Base-by-base conservation (phyloP, 2,113 vertebrate species). In the Sula dactylatra region DNA sequence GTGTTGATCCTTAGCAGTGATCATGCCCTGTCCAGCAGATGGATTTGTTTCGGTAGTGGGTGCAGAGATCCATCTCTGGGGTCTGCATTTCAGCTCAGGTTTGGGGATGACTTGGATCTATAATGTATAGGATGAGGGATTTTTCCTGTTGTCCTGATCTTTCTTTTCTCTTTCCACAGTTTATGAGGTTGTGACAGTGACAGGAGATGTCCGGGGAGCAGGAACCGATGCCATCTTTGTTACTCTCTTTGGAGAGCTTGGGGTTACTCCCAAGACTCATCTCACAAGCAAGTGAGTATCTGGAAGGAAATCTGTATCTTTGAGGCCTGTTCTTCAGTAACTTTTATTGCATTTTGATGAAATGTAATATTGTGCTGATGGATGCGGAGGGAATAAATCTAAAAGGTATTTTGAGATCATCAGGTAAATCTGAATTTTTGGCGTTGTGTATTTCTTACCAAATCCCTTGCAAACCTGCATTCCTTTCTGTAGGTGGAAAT, bases 161-260 rank as follows among this genome's bases (percentile, higher is more conserved):
- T 73, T 88, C 47, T 59, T 91, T 80, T 52, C 84, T 85, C 38
- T 44, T 96, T 36, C 67, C 56, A 54, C 94, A 99, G 99, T 99
- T 70, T 99, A 99, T 0, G 99, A 99, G 96, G 99, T 99, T 94
- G 99, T 99, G 88, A 98, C 98, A 4, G 96, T 99, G 82, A 99
- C 99, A 0, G 99, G 99, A 55, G 99, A 99, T 79, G 98, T 99
- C 32, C 99, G 99, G 15, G 99, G 99, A 71, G 99, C 99, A 11
- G 99, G 99, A 72, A 99, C 99, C 0, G 99, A 99, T 0, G 99
- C 99, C 76, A 99, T 99, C 82, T 99, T 99, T 95, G 98, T 99
- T 90, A 99, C 99, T 29, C 98, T 99, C 78, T 99, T 99, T 79
- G 99, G 99, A 97, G 99, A 99, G 20, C 98, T 98, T n/a, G 99